Conservation (phyloP, 2,113 vertebrate species). For the Polyodon spathula region DNA sequence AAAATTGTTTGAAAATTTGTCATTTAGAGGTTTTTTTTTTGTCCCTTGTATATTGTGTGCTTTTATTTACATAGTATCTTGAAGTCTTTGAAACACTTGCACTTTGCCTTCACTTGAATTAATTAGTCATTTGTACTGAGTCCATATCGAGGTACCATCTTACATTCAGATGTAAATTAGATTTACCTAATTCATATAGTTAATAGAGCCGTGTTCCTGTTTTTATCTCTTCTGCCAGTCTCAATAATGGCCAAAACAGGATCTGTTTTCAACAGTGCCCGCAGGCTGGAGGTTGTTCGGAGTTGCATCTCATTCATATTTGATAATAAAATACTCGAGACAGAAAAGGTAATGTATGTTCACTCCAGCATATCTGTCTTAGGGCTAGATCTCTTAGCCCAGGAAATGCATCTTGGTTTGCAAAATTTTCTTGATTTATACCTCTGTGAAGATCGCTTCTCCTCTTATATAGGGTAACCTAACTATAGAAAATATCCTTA, state of each 20-base stretch:
- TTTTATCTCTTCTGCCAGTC: slow-evolving; percentile 52
- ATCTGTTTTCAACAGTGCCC: slow-evolving; percentile 92
- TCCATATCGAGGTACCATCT: neutral
- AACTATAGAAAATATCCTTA: too few species aligned
- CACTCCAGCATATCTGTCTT: too few species aligned
- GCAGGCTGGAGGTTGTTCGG: slow-evolving; percentile 90
- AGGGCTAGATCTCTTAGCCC: too few species aligned
- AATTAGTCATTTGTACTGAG: neutral
- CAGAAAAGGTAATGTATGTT: slow-evolving; percentile 98
- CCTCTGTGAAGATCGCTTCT: too few species aligned
- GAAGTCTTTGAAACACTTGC: too few species aligned
- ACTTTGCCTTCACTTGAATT: neutral
- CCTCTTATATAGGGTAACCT: too few species aligned
- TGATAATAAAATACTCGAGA: slow-evolving; percentile 92
- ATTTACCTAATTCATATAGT: neutral
- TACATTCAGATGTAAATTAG: neutral
- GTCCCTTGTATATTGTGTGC: neutral
- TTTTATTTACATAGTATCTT: neutral
- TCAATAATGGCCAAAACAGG: slow-evolving; percentile 79
- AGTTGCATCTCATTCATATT: slow-evolving; percentile 91
- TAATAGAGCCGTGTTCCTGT: slow-evolving; percentile 17
- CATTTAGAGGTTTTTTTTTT: too few species aligned
- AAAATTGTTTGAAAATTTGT: too few species aligned
- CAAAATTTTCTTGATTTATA: too few species aligned
- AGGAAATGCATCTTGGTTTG: too few species aligned